Conservation (phyloP, 2,797 vertebrate species). For the Cyprinodon diabolis region DNA sequence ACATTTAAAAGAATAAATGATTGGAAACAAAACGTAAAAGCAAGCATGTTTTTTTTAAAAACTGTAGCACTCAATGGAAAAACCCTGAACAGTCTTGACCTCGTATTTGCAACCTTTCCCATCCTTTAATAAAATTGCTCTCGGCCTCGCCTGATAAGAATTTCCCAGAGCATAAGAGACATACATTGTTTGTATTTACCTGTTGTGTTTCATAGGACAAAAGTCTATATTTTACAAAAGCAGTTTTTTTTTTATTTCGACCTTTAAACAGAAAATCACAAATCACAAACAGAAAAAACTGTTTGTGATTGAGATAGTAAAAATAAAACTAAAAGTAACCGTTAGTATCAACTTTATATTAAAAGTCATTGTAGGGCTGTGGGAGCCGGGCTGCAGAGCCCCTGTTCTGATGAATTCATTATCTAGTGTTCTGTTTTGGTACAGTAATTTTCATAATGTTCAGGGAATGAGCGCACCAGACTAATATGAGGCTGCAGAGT, state of each 20-base stretch:
- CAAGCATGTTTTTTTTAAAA: not conserved
- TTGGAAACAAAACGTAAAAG: not conserved
- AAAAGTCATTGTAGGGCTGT: not conserved
- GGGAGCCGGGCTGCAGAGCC: not conserved
- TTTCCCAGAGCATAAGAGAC: not conserved
- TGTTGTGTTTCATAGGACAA: not conserved
- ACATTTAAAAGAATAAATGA: not conserved
- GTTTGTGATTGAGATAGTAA: not conserved
- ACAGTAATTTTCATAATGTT: constrained; percentile 8
- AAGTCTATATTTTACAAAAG: not conserved
- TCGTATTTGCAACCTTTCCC: not conserved
- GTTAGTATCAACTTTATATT: not conserved
- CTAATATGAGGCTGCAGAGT: constrained; percentile 32
- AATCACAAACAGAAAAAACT: not conserved
- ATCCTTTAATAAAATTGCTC: not conserved
- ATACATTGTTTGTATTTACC: not conserved
- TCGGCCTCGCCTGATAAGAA: not conserved
- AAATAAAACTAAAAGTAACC: not conserved
- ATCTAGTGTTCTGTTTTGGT: not conserved
- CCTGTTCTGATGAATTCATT: not conserved
- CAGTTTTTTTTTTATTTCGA: not conserved
- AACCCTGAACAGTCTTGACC: not conserved
- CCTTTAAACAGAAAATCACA: too few relatives aligned
- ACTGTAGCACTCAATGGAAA: not conserved
- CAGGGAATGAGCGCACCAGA: constrained; percentile 14